Evolutionary conservation across 2,888 invertebrate genomes (phyloP).

Genomic region (Fragum whitleyi): DNA sequence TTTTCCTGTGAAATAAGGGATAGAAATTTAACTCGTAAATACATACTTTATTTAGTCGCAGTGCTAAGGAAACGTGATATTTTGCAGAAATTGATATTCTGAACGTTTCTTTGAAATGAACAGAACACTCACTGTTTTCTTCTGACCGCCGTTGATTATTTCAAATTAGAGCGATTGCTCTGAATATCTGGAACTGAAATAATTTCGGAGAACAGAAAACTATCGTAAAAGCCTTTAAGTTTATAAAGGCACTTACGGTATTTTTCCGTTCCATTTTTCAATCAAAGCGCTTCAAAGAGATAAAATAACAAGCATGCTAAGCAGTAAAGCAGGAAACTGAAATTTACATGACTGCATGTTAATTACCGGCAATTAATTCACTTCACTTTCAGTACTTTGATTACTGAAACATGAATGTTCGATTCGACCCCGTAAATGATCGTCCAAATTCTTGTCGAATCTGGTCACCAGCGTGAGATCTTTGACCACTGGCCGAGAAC

Average conservation of each 20-base stretch:
- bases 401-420: slow-evolving; percentile 18
- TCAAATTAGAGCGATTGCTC: neutral
- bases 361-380: slow-evolving; percentile 40
- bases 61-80: too few species aligned
- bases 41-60: too few species aligned
- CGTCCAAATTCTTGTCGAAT: slow-evolving; percentile 16
- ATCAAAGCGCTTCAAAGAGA: neutral
- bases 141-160: neutral
- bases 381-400: slow-evolving; percentile 41
- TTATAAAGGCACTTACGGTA: too few species aligned
- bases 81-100: neutral
- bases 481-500: slow-evolving; percentile 39
- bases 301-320: neutral
- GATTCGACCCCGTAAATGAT: slow-evolving; percentile 5
- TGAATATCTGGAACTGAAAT: neutral
- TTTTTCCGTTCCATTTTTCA: too few species aligned
- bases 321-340: slow-evolving; percentile 17
- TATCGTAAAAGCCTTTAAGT: too few species aligned
- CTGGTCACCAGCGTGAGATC: slow-evolving; percentile 32
- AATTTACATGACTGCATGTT: slow-evolving; percentile 41
- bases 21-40: too few species aligned
- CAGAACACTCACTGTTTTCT: neutral
- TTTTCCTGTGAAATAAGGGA: too few species aligned
- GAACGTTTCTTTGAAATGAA: neutral
- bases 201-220: too few species aligned